Conservation (phyloP, 53 echinoderm and acorn worm genomes). For the Echinometra lucunter region DNA sequence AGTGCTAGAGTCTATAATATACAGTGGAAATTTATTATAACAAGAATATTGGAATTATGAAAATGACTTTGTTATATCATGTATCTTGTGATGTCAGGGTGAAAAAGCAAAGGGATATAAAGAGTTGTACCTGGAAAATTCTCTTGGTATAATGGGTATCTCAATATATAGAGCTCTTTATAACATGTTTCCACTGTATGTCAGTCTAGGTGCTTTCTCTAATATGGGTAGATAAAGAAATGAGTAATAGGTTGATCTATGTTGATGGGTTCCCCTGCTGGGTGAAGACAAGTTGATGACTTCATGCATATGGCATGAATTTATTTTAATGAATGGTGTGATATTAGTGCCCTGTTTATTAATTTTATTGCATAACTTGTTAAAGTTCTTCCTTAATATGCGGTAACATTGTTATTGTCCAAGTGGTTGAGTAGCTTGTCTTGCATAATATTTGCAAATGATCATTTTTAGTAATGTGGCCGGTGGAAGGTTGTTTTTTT, state of each 20-base stretch:
- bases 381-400: background rate
- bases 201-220: background rate
- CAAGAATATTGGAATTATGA: no score
- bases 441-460: background rate
- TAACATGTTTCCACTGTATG: no score
- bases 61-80: no score
- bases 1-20: no score
- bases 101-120: no score
- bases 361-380: background rate
- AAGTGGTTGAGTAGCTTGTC: background rate
- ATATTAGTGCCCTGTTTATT: background rate
- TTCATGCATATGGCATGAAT: background rate
- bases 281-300: background rate
- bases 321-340: background rate
- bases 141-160: no score
- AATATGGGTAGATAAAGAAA: background rate
- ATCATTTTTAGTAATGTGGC: background rate
- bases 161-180: no score
- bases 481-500: no score
- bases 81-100: no score
- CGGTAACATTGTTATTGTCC: background rate
- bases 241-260: background rate
- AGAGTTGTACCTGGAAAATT: no score
- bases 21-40: no score
- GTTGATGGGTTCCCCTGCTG: background rate